Base-by-base conservation (phyloP, 2,888 invertebrate genomes). In the Stictocephala bisonia region DNA sequence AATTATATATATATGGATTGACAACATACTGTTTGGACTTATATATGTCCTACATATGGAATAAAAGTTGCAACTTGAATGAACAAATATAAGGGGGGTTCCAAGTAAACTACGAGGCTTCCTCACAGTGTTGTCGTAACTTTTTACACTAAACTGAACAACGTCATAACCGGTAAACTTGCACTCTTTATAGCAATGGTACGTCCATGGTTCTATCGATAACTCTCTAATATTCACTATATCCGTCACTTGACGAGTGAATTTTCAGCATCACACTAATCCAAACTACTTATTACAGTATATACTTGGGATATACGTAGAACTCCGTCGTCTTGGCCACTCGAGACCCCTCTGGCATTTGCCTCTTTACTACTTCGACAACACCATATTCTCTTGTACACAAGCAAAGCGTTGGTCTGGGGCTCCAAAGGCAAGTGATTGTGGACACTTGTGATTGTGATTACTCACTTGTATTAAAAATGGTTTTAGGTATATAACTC, bases 1-100 rank as follows among this genome's bases (percentile, higher is more conserved):
- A n/a, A n/a, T n/a, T n/a, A n/a, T n/a, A n/a, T n/a, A n/a, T n/a
- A n/a, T n/a, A n/a, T n/a, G n/a, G n/a, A n/a, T n/a, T n/a, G n/a
- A n/a, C n/a, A n/a, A n/a, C n/a, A n/a, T n/a, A n/a, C n/a, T n/a
- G n/a, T n/a, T n/a, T n/a, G n/a, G n/a, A 64, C 27, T 44, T 15
- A 27, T 27, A n/a, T n/a, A n/a, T n/a, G 29, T 15, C 4, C 4
- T 27, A 18, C 1, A 1, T 15, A 1, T 31, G 29, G 29, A 56
- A 56, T 24, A 56, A 1, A 3, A 56, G n/a, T 18, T 29, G 27
- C 2, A 60, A 35, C 20, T 24, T 2, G 60, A 60, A 60, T 1
- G 20, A 31, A 35, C 60, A 60, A 20, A 60, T 27, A 35, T 40
- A 60, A 4, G 60, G 60, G 7, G n/a, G 18, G 20, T 60, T 60